Conservation (phyloP, 2,797 vertebrate species). For the Nothura maculosa region DNA sequence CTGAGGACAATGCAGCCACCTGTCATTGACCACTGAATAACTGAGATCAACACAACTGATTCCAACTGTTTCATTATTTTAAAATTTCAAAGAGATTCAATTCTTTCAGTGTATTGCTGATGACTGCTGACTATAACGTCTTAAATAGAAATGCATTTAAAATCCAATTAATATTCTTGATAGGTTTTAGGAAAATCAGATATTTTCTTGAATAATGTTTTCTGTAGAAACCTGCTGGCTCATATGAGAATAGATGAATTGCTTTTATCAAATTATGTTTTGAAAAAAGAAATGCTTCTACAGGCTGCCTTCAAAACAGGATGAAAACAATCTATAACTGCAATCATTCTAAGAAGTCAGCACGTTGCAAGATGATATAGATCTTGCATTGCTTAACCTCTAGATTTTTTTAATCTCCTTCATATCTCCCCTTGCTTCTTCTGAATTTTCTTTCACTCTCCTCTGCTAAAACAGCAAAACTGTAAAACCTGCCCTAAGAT, state of each 20-base stretch:
- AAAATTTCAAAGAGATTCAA: background rate
- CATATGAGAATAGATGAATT: constrained; percentile 16
- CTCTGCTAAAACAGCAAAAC: constrained; percentile 18
- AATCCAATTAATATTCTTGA: background rate
- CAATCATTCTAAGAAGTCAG: background rate
- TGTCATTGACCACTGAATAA: background rate
- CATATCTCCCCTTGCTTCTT: constrained; percentile 10
- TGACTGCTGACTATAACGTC: background rate
- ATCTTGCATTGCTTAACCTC: constrained; percentile 33
- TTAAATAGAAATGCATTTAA: background rate
- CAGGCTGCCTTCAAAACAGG: background rate
- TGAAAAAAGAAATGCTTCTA: constrained; percentile 26
- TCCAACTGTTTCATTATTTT: background rate
- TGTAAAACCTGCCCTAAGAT: background rate
- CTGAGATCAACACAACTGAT: background rate
- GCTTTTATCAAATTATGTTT: constrained; percentile 7
- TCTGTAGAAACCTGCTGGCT: background rate
- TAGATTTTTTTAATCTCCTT: constrained; percentile 22
- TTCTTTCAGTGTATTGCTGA: background rate
- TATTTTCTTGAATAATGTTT: background rate
- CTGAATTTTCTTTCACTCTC: background rate
- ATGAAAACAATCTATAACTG: constrained; percentile 22
- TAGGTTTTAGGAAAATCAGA: background rate
- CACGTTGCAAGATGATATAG: background rate
- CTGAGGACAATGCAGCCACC: background rate